Evolutionary conservation across 2,797 vertebrate species (phyloP), one percentile per base, ranked within the genome.

Genomic region (Gephyroberyx darwinii): DNA sequence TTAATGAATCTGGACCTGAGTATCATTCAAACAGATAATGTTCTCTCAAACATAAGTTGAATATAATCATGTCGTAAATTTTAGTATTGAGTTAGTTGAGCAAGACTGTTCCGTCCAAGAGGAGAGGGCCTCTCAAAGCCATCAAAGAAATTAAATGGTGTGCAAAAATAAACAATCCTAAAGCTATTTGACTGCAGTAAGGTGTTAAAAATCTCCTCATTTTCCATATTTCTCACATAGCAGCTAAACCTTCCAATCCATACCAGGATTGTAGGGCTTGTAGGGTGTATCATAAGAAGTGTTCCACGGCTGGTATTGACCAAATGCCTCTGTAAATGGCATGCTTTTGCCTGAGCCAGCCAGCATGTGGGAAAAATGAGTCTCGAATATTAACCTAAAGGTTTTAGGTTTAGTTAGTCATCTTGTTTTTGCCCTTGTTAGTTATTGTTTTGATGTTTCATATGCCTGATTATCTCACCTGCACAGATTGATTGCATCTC

Each of bases 371-470:
- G 5, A 4, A 58, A 39, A 39, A 39, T 8, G 10, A 10, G 37
- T 13, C 39, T 41, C 9, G 10, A 41, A 12, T 10, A 13, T 41
- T 41, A 41, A 13, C 39, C 39, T 14, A 16, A 45, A 45, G 1
- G 13, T 45, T 45, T 45, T 14, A 45, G 43, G 12, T 45, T 45
- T 45, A 16, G 43, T 5, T 19, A 53, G n/a, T 70, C 4, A 59
- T 52, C 58, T 12, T 51, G n/a, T 63, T n/a, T 69, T 45, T 14
- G 5, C 41, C 41, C n/a, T 50, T 17, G 16, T n/a, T 17, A 2
- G 58, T 43, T 56, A 43, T 47, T 35, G 8, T 60, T 70, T 63
- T 48, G 39, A 45, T 14, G 14, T 45, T 35, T 35, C 1, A 35
- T 35, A 35, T 7, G 33, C 14, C 41, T 43, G 2, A 14, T 43